phyloP scores from a whole-genome alignment of 2,113 vertebrate genomes.

The Emydocephalus ijimae region DNA sequence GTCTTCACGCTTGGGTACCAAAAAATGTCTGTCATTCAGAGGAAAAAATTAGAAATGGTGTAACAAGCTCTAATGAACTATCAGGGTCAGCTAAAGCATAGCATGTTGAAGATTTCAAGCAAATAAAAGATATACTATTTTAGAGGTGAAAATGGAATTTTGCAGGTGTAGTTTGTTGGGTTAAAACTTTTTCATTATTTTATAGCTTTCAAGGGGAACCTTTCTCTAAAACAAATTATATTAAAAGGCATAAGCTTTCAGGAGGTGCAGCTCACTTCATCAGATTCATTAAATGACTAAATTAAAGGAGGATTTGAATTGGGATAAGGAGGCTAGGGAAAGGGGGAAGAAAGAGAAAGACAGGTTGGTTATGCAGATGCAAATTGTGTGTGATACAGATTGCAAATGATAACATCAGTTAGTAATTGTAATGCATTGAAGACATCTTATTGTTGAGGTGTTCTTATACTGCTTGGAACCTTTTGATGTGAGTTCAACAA shows the following conservation, averaged over 20 bases:
- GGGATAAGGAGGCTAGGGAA: neutral
- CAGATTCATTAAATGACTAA: neutral
- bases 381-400: neutral
- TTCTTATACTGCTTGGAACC: neutral
- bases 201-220: neutral
- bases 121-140: neutral
- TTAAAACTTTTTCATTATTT: neutral
- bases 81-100: neutral
- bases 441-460: neutral
- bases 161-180: neutral
- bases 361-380: neutral
- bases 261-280: neutral
- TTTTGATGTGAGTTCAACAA: neutral
- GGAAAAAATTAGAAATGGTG: neutral
- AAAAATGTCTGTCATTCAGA: neutral
- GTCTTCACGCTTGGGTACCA: neutral
- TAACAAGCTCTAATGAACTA: neutral
- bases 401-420: neutral
- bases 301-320: neutral
- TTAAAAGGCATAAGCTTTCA: neutral
- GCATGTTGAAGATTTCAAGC: neutral
- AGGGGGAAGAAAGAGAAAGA: neutral
- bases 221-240: neutral
- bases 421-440: neutral
- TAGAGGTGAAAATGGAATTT: neutral